Percentiles rank a stretch among this genome's conserved stretches.
Conservation (phyloP, 2,888 invertebrate genomes). For the Cheilosia urbana region DNA sequence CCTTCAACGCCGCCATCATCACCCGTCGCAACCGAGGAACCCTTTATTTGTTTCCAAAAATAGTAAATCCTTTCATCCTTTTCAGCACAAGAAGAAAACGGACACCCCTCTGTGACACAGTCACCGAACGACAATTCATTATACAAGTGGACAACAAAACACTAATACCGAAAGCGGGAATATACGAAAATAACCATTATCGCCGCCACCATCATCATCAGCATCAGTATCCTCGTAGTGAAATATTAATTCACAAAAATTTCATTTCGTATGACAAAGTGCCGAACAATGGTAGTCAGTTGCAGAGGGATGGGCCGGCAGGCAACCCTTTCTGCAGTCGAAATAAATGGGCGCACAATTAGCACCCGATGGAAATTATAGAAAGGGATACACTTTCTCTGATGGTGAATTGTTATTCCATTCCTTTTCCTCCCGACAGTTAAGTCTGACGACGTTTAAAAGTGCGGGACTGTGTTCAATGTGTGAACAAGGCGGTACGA, state of each 20-base stretch:
- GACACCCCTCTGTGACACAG: conserved; percentile 42
- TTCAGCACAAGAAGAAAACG: background rate
- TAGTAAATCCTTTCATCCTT: conserved; percentile 68
- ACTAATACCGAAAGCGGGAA: conserved; percentile 48
- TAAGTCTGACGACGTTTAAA: conserved; percentile 41
- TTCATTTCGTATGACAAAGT: conserved; percentile 57
- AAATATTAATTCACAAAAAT: conserved; percentile 58
- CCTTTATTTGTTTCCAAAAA: conserved; percentile 65
- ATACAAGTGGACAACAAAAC: conserved; percentile 46
- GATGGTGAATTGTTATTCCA: conserved; percentile 34
- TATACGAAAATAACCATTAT: conserved; percentile 69
- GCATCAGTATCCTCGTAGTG: background rate
- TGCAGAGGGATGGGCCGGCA: conserved; percentile 2
- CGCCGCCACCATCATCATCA: conserved; percentile 44
- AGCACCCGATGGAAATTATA: conserved; percentile 44
- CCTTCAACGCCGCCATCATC: conserved; percentile 50
- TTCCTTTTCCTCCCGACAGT: conserved; percentile 20
- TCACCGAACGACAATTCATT: conserved; percentile 42
- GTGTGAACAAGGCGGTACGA: background rate
- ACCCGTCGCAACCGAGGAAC: conserved; percentile 1
- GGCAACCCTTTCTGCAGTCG: conserved; percentile 43
- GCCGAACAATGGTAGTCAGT: conserved; percentile 2
- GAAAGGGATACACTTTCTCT: conserved; percentile 18
- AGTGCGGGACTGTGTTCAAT: conserved; percentile 16
- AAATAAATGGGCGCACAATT: conserved; percentile 37